phyloP scores from a whole-genome alignment of 2,797 vertebrate genomes.

The Syngnathus rostellatus region DNA sequence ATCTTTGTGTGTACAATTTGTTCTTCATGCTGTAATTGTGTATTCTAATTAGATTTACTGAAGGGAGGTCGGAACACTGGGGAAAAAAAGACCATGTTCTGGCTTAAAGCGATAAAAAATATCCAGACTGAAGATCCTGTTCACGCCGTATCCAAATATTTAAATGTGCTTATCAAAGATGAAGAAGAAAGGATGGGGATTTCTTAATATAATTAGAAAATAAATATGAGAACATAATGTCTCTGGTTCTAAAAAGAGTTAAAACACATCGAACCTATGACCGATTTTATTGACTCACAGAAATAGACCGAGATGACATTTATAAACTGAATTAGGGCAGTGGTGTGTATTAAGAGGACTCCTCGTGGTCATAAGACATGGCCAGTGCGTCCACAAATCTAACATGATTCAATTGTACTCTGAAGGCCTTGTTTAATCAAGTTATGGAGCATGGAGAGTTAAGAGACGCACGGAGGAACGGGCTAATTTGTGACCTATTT shows the following conservation, averaged over 20 bases:
- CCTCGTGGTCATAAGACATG: neutral
- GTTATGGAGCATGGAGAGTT: neutral
- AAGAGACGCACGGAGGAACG: conserved; percentile 4
- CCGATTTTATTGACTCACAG: neutral
- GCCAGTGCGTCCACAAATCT: neutral
- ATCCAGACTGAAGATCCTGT: neutral
- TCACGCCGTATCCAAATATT: neutral
- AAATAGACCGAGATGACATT: neutral
- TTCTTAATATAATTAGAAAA: conserved; percentile 17
- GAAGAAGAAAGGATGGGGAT: conserved; percentile 2
- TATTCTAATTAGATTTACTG: neutral
- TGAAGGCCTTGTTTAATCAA: conserved; percentile 10
- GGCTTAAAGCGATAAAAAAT: neutral
- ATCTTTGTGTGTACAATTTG: neutral
- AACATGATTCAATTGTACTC: conserved; percentile 9
- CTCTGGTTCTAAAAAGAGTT: no score
- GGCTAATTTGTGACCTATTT: conserved; percentile 34
- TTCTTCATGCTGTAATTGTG: neutral
- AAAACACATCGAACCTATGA: neutral
- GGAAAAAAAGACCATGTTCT: neutral
- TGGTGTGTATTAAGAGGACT: neutral
- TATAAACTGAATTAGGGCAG: neutral
- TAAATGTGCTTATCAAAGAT: neutral
- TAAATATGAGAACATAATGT: conserved; percentile 15
- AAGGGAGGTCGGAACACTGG: neutral